phyloP scores from a whole-genome alignment of 2,888 invertebrate genomes.

The Hypomecis atomaria region DNA sequence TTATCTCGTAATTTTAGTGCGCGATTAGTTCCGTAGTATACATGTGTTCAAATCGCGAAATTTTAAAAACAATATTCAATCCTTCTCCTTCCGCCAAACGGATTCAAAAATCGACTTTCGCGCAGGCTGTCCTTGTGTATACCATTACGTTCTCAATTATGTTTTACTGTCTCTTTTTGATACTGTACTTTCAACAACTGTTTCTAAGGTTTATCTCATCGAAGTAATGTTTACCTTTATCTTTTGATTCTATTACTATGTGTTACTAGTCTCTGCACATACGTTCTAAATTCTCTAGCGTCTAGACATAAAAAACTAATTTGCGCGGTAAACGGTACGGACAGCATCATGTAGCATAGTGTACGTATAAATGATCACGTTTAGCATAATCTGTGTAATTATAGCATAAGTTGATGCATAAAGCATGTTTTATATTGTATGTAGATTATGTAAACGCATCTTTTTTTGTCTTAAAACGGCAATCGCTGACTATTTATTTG shows the following conservation, averaged over 20 bases:
- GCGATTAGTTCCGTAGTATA: too few species aligned
- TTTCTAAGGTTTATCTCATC: background rate
- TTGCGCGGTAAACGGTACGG: constrained; percentile 58
- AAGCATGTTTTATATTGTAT: constrained; percentile 83
- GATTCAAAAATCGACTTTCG: too few species aligned
- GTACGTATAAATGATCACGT: constrained; percentile 72
- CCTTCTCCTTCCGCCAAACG: too few species aligned
- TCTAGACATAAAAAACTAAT: constrained; percentile 25
- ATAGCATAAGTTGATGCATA: constrained; percentile 76
- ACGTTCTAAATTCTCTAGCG: constrained; percentile 34
- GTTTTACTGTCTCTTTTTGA: too few species aligned
- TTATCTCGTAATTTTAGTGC: too few species aligned
- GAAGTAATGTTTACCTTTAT: background rate
- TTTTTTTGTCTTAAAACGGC: constrained; percentile 73
- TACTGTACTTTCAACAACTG: too few species aligned
- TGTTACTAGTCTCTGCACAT: background rate
- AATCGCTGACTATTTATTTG: constrained; percentile 83
- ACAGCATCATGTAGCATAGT: constrained; percentile 68
- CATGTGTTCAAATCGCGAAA: too few species aligned
- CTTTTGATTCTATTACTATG: too few species aligned
- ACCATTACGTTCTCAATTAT: too few species aligned
- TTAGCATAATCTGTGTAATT: constrained; percentile 77
- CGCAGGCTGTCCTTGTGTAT: too few species aligned
- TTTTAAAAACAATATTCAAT: too few species aligned
- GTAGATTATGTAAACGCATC: constrained; percentile 78